Evolutionary conservation across 2,113 vertebrate species (phyloP).

Genomic region (Emydura subglobosa): DNA sequence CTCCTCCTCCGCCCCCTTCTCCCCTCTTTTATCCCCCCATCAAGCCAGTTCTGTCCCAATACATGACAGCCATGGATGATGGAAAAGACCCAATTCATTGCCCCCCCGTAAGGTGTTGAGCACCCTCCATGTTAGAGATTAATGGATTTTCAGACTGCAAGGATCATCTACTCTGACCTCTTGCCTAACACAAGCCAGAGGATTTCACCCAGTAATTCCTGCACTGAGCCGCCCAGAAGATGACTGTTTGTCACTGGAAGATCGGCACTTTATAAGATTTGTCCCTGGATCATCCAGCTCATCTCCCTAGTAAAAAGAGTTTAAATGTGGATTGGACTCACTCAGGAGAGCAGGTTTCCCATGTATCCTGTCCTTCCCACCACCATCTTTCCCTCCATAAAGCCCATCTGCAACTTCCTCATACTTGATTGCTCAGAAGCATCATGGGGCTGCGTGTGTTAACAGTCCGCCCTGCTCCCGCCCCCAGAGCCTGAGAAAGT

Average conservation of each 20-base stretch:
- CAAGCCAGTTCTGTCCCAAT: neutral
- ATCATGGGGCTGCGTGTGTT: neutral
- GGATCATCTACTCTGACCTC: neutral
- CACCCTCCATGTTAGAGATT: neutral
- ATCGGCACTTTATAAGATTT: no score
- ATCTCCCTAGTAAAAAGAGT: neutral
- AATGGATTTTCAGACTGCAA: neutral
- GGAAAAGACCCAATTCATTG: neutral
- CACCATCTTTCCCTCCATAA: neutral
- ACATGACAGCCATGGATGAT: neutral
- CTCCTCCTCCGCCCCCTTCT: no score
- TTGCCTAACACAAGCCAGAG: neutral
- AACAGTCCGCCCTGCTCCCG: neutral
- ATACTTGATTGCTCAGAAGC: neutral
- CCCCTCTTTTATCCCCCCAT: neutral
- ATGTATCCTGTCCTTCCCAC: neutral
- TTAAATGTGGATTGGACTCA: neutral
- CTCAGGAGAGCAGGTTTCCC: neutral
- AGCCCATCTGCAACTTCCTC: neutral
- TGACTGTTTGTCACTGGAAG: neutral
- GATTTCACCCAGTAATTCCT: neutral
- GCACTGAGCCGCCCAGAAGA: neutral
- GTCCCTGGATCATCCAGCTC: neutral
- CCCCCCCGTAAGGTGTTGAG: neutral
- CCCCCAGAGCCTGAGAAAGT: neutral